phyloP scores from a whole-genome alignment of 2,888 invertebrate genomes.

The Ormyrus rosae region DNA sequence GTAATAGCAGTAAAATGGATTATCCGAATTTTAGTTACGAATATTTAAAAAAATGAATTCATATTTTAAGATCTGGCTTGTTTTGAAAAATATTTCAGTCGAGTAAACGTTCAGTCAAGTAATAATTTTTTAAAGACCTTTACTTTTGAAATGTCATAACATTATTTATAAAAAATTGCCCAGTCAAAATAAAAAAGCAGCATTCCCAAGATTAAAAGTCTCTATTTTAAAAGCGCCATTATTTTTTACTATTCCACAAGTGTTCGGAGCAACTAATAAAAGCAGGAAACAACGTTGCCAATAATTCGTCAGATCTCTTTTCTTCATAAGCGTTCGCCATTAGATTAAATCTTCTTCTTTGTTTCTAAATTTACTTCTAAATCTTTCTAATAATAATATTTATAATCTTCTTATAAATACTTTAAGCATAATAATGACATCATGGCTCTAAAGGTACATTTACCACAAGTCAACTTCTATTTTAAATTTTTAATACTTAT shows the following conservation, averaged over 20 bases:
- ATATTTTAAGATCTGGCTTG: too few relatives aligned
- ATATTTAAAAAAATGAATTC: too few relatives aligned
- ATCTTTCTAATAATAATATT: slow-evolving; percentile 23
- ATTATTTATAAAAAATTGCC: background rate
- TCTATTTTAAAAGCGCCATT: slow-evolving; percentile 27
- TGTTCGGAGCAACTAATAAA: background rate
- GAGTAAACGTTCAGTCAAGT: too few relatives aligned
- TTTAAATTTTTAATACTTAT: too few relatives aligned
- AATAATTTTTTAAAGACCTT: too few relatives aligned
- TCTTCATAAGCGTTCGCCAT: background rate
- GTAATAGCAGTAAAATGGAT: too few relatives aligned
- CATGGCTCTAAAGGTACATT: background rate
- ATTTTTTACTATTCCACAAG: background rate
- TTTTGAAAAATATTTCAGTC: too few relatives aligned
- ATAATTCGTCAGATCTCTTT: background rate
- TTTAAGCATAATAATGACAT: background rate
- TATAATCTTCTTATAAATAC: background rate
- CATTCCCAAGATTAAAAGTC: slow-evolving; percentile 4
- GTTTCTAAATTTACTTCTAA: slow-evolving; percentile 23
- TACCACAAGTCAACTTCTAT: too few relatives aligned
- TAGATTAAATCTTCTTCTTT: background rate
- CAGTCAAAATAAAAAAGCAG: background rate
- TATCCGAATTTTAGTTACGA: too few relatives aligned
- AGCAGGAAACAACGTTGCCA: background rate
- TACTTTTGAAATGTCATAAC: background rate